Conservation (phyloP, 2,113 vertebrate species). For the Pelusios castaneus region DNA sequence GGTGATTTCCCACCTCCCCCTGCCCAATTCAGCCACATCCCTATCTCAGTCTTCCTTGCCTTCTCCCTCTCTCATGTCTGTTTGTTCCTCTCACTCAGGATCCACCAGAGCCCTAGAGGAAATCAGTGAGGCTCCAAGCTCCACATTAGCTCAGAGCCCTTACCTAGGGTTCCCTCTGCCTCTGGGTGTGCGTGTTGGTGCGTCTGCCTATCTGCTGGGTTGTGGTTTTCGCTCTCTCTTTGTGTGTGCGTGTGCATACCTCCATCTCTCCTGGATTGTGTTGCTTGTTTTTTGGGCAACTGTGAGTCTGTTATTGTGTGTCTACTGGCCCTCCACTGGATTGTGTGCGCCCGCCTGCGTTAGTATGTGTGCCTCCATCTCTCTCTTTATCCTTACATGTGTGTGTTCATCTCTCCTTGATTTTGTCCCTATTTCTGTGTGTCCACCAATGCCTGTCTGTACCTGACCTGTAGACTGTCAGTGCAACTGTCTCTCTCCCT, state of each 20-base stretch:
- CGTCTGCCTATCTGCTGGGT: background rate
- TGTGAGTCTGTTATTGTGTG: background rate
- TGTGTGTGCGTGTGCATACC: background rate
- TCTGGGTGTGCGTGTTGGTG: background rate
- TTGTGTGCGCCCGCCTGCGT: background rate
- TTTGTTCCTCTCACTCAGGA: background rate
- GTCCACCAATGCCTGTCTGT: background rate
- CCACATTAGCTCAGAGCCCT: background rate
- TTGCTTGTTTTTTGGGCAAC: background rate
- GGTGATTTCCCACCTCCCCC: background rate
- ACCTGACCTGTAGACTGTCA: background rate
- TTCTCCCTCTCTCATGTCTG: background rate
- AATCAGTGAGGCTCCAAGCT: too few relatives aligned
- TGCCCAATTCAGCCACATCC: background rate
- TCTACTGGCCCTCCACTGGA: conserved; percentile 2
- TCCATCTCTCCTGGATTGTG: background rate
- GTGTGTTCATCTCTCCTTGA: conserved; percentile 16
- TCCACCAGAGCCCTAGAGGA: background rate
- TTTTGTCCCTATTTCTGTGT: background rate
- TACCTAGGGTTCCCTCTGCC: background rate
- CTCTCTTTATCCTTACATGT: background rate
- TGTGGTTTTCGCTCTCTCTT: background rate
- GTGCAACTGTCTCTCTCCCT: background rate
- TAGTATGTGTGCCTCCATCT: background rate
- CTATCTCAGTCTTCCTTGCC: background rate